Conservation (phyloP, 2,113 vertebrate species). For the Eptesicus fuscus region DNA sequence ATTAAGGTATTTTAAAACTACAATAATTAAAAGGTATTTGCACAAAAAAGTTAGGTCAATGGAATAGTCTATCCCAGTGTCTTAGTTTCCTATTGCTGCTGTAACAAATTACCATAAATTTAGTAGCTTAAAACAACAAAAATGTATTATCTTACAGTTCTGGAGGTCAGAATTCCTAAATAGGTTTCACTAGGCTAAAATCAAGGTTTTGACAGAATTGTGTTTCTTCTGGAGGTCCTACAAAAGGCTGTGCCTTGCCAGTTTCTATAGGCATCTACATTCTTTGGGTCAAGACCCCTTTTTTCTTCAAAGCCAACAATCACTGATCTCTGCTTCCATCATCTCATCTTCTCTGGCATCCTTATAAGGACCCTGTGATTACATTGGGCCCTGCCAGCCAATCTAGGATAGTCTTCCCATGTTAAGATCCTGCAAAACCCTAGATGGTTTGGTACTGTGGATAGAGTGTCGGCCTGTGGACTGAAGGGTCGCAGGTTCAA, state of each 20-base stretch:
- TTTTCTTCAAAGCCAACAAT: neutral
- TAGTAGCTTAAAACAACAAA: neutral
- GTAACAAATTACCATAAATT: neutral
- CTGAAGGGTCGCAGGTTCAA: too few relatives aligned
- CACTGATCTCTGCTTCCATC: neutral
- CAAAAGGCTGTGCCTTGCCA: neutral
- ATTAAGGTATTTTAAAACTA: neutral
- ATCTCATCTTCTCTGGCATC: neutral
- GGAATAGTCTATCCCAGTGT: neutral
- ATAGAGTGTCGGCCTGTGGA: too few relatives aligned
- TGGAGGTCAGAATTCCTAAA: neutral
- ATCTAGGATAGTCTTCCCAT: neutral
- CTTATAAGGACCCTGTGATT: neutral
- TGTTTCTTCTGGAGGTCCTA: neutral
- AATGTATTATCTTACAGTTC: neutral
- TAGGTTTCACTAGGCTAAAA: neutral
- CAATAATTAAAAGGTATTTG: neutral
- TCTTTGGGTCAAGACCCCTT: neutral
- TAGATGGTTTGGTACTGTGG: too few relatives aligned
- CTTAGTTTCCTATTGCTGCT: neutral
- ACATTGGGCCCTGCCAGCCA: neutral
- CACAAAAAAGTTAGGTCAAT: neutral
- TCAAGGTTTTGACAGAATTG: neutral
- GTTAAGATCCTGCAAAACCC: neutral
- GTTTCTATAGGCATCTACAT: neutral